Conservation (phyloP, 2,888 invertebrate species). For the Tanytarsus gracilentus region DNA sequence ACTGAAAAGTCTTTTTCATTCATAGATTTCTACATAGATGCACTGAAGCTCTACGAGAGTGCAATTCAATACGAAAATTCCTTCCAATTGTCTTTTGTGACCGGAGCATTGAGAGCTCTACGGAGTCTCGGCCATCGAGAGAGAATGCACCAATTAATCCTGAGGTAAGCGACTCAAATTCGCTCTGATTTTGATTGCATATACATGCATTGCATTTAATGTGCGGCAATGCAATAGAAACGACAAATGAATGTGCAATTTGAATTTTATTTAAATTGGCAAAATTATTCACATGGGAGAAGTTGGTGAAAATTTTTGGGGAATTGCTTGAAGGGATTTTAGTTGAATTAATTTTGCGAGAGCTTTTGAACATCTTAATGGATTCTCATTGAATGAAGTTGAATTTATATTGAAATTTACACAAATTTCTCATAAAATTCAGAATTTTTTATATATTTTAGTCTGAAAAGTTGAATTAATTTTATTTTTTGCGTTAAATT, state of each 20-base stretch:
- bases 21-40: constrained; percentile 25
- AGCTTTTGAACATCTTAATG: background rate
- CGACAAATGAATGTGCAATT: no score
- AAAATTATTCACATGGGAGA: background rate
- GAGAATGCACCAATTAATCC: constrained; percentile 55
- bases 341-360: background rate
- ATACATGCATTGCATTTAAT: background rate
- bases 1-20: constrained; percentile 2
- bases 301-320: background rate
- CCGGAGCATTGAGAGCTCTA: constrained; percentile 37
- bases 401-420: background rate
- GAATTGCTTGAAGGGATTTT: background rate
- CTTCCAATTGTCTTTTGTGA: constrained; percentile 16
- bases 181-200: background rate
- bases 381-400: background rate
- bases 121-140: constrained; percentile 56
- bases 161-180: constrained; percentile 46
- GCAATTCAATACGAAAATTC: constrained; percentile 12
- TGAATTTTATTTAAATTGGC: no score
- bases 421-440: no score
- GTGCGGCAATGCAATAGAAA: background rate
- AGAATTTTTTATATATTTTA: no score
- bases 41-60: constrained; percentile 4
- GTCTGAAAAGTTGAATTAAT: no score
- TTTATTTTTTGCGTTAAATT: no score